Percentiles rank a stretch among this genome's conserved stretches.
phyloP scores from a whole-genome alignment of 2,113 vertebrate genomes.

The Rostratula benghalensis region DNA sequence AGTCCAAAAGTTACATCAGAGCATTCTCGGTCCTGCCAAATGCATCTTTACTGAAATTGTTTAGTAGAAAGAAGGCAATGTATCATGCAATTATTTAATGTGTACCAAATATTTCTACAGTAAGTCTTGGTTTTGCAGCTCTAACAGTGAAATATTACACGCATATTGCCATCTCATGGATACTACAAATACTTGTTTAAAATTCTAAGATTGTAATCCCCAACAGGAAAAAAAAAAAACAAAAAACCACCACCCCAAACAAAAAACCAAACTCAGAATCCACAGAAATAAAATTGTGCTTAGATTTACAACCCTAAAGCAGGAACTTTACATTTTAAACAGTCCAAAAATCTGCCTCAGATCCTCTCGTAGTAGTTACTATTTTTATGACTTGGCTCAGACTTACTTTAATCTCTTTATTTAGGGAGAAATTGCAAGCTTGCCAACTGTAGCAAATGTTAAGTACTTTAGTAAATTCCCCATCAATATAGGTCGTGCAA shows the following conservation, averaged over 20 bases:
- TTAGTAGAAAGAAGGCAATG: background rate
- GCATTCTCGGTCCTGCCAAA: constrained; percentile 17
- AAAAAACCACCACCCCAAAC: background rate
- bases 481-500: constrained; percentile 39
- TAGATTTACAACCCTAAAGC: constrained; percentile 7
- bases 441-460: constrained; percentile 55
- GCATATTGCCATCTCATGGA: constrained; percentile 54
- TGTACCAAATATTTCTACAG: background rate
- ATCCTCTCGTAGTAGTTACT: constrained; percentile 57
- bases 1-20: constrained; percentile 39
- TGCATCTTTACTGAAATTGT: background rate
- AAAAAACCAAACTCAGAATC: background rate
- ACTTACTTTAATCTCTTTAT: constrained; percentile 57
- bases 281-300: background rate
- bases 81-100: background rate
- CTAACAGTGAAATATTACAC: constrained; percentile 23
- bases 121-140: background rate
- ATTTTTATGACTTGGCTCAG: constrained; percentile 67
- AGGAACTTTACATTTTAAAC: constrained; percentile 33
- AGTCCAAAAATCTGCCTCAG: constrained; percentile 34
- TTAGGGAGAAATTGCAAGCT: constrained; percentile 51
- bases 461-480: constrained; percentile 63
- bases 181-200: constrained; percentile 31
- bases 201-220: background rate
- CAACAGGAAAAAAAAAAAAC: background rate